phyloP scores from a whole-genome alignment of 1,140 invertebrate species.

The Solenopsis invicta region DNA sequence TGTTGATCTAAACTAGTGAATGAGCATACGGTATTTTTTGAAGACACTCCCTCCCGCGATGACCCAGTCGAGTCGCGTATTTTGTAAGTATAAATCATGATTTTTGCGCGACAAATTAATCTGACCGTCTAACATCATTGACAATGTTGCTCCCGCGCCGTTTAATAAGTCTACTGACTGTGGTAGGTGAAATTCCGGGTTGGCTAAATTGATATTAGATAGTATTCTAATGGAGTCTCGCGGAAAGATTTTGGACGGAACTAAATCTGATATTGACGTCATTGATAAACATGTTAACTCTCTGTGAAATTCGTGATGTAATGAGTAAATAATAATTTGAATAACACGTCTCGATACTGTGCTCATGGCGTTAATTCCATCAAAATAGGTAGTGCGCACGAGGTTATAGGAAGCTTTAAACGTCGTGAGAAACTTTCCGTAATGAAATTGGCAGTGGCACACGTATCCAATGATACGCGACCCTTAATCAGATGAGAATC shows the following conservation, averaged over 20 bases:
- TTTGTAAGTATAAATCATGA: too few relatives aligned
- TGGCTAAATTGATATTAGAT: background rate
- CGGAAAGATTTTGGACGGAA: background rate
- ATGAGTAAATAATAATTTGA: slow-evolving; percentile 9
- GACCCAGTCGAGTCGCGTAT: too few relatives aligned
- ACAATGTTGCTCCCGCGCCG: background rate
- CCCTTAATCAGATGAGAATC: background rate
- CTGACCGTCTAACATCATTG: background rate
- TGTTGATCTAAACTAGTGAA: too few relatives aligned
- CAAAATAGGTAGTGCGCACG: background rate
- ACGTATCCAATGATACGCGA: background rate
- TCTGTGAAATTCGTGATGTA: background rate
- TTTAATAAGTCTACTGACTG: background rate
- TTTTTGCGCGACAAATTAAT: background rate
- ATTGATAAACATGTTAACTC: background rate
- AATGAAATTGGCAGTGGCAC: too few relatives aligned
- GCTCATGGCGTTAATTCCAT: background rate
- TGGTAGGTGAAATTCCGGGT: background rate
- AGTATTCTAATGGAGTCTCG: background rate
- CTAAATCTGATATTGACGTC: background rate
- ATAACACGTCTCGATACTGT: background rate
- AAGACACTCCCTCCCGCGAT: too few relatives aligned
- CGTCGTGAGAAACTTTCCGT: background rate
- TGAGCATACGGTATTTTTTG: too few relatives aligned
- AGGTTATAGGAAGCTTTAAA: background rate